phyloP scores from a whole-genome alignment of 2,888 invertebrate genomes.

The Phyto melanocephala region DNA sequence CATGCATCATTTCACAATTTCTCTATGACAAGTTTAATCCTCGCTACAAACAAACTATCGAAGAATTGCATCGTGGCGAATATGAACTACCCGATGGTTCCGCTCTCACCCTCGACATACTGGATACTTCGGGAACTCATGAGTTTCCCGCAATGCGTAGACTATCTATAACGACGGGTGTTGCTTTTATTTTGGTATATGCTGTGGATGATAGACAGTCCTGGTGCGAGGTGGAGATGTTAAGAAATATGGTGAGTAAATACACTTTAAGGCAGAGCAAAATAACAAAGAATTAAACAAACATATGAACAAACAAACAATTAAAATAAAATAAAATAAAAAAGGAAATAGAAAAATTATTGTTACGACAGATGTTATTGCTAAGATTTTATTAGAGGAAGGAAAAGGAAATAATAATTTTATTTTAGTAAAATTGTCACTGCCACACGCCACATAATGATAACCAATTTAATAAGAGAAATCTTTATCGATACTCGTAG shows the following conservation, averaged over 20 bases:
- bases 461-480: no score
- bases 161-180: conserved; percentile 85
- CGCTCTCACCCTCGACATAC: conserved; percentile 83
- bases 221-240: conserved; percentile 81
- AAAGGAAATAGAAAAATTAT: no score
- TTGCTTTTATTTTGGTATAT: conserved; percentile 87
- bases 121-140: conserved; percentile 85
- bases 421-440: no score
- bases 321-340: no score
- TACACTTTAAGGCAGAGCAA: background rate
- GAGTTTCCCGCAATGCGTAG: conserved; percentile 88
- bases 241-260: conserved; percentile 78
- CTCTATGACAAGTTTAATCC: conserved; percentile 81
- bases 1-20: conserved; percentile 82
- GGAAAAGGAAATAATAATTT: no score
- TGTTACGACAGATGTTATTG: no score
- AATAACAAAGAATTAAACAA: background rate
- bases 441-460: no score
- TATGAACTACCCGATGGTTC: conserved; percentile 78
- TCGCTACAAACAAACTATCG: conserved; percentile 83
- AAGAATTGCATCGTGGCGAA: conserved; percentile 82
- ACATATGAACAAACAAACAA: no score
- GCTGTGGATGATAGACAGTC: conserved; percentile 82
- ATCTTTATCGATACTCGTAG: no score
- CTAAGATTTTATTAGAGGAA: no score